These are phyloP conservation scores for Apocrypta bakeri DNA, from an alignment of 1,140 invertebrate genomes.

Conservation along the genomic window DNA sequence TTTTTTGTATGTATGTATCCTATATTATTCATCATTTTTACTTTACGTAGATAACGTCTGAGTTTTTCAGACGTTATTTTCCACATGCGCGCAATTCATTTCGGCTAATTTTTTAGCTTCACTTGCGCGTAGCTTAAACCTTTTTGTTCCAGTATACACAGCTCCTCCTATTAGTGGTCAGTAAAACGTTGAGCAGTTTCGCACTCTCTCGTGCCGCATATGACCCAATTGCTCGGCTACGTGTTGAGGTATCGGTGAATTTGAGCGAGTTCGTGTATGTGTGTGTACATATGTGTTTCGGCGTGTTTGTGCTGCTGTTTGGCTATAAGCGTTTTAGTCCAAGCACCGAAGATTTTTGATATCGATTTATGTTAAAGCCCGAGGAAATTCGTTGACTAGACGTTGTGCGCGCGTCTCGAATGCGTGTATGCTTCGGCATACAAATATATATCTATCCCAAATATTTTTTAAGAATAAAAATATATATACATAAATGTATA, in stretches of 20 bases:
- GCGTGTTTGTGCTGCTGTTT: neutral
- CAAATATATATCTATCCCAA: too few relatives aligned
- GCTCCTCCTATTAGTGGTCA: conserved; percentile 25
- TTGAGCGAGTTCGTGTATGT: conserved; percentile 36
- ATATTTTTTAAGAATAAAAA: too few relatives aligned
- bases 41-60: neutral
- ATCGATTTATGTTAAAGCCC: too few relatives aligned
- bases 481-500: too few relatives aligned
- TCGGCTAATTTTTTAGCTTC: neutral
- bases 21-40: conserved; percentile 10
- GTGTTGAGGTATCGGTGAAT: conserved; percentile 45
- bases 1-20: neutral
- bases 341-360: neutral
- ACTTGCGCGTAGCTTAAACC: too few relatives aligned
- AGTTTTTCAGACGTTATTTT: neutral
- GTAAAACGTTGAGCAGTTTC: conserved; percentile 28
- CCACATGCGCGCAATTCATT: neutral
- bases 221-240: conserved; percentile 8
- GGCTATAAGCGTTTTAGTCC: neutral
- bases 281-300: neutral
- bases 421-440: too few relatives aligned
- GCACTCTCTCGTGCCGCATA: neutral
- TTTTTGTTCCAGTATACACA: neutral
- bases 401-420: too few relatives aligned
- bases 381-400: too few relatives aligned